Evolutionary conservation across 2,797 vertebrate species (phyloP).

Genomic region (Eidolon dupreanum): DNA sequence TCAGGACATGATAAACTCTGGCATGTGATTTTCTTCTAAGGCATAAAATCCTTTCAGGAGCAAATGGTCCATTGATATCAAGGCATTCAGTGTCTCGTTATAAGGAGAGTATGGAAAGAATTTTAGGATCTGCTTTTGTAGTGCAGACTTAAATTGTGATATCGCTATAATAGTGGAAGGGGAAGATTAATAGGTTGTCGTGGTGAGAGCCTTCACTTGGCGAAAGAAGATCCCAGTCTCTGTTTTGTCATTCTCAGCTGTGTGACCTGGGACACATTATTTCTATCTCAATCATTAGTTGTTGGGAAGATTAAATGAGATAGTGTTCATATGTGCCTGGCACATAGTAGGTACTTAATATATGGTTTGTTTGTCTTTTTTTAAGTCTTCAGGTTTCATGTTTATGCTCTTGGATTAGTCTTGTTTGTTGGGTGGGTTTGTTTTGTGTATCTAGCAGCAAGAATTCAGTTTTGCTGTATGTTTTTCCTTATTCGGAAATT

Average conservation of each 20-base stretch:
- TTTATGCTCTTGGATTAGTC: constrained; percentile 16
- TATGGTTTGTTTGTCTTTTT: neutral
- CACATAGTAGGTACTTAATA: neutral
- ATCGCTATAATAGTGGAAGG: neutral
- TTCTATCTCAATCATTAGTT: neutral
- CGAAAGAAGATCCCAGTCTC: neutral
- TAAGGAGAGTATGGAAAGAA: neutral
- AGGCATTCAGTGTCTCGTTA: neutral
- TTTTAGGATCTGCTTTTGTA: neutral
- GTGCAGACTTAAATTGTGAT: neutral
- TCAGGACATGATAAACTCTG: neutral
- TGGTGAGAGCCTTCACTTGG: neutral
- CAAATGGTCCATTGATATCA: neutral
- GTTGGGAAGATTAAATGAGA: neutral
- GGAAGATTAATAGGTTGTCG: neutral
- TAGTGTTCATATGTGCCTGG: neutral
- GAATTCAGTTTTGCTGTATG: constrained; percentile 11
- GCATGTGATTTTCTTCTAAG: neutral
- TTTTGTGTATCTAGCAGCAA: neutral
- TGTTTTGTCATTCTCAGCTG: neutral
- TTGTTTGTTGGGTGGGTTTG: neutral
- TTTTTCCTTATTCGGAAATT: constrained; percentile 48
- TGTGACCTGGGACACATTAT: neutral
- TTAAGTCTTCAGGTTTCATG: neutral
- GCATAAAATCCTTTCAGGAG: neutral